Evolutionary conservation across 2,888 invertebrate species (phyloP), one percentile per base, ranked within the genome.

Genomic region (Copidosoma aretas): DNA sequence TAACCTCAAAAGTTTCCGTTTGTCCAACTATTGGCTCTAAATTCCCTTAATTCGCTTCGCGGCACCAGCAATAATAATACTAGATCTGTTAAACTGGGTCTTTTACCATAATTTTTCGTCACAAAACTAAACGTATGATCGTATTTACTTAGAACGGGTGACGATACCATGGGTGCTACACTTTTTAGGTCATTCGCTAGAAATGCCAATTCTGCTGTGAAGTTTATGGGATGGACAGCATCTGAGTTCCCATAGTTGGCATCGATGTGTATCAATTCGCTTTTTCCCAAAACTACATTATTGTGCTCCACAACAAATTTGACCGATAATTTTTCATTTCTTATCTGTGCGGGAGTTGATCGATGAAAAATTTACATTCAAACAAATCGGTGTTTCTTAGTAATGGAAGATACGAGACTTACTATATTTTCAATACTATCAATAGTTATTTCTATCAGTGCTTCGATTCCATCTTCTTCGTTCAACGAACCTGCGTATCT

Each of bases 371-470:
- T 60, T n/a, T 19, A 17, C 21, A n/a, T n/a, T n/a, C n/a, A n/a
- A n/a, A n/a, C n/a, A n/a, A n/a, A n/a, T n/a, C n/a, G n/a, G n/a
- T n/a, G n/a, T n/a, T n/a, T n/a, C 25, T 39, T 43, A 41, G 10
- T 19, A 22, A 54, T 4, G 2, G n/a, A 54, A 10, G 22, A 19
- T 4, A 41, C 8, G 32, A 32, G 24, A 75, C 78, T 75, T 72
- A 80, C 80, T 32, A 80, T 64, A 71, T 80, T 80, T 63, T 80
- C 76, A 15, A 80, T 76, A 12, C 73, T 65, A 12, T 76, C 59
- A n/a, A 80, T 58, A 24, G 24, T 54, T 53, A 80, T 73, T 52
- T 73, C 67, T 25, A 80, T 71, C 32, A 59, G 62, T 14, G 64
- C 70, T 10, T 75, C 70, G 12, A 52, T 21, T 15, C 21, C 1